Base-by-base conservation (phyloP, 2,888 invertebrate species). In the Tribolium freemani region DNA sequence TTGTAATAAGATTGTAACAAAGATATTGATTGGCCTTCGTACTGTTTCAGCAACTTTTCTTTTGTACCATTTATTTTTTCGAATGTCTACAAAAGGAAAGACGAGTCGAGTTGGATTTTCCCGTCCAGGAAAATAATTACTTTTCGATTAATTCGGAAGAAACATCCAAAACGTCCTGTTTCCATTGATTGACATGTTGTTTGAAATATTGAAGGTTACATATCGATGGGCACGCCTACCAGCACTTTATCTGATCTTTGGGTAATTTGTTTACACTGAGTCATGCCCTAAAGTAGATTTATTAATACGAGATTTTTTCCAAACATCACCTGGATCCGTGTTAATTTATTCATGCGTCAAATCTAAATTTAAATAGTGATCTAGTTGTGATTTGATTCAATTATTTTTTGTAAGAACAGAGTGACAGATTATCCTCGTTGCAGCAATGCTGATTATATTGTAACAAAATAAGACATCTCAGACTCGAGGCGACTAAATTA, bases 11-110 rank as follows among this genome's bases (percentile, higher is more conserved):
- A 64, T 64, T 44, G 53, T 16, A 63, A 50, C 48, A 31, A 58
- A 68, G 68, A 56, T 68, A 68, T 20, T 57, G 68, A 68, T 68
- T 68, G 68, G 57, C 68, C 68, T 68, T 68, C 68, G 68, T 66
- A 66, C 56, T 66, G 66, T 66, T 21, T 66, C 56, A 21, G 45
- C 51, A 20, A 48, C 31, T 57, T 67, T 67, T 68, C 30, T 66
- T 44, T 20, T 46, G 20, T 51, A 9, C 44, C 31, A 20, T 30
- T 13, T 48, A 38, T 48, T 57, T 68, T 68, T 58, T 68, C 48
- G 21, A 13, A n/a, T 9, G 16, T 8, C 61, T 57, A 57, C 68
- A 68, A 45, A 68, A 68, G 68, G 68, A 57, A 45, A 68, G 57
- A 68, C 68, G 58, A 58, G 46, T 45, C 68, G 58, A 50, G 56